Percentiles rank a stretch among this genome's conserved stretches.
Conservation (phyloP, 2,888 invertebrate species). For the Heliconius aoede region DNA sequence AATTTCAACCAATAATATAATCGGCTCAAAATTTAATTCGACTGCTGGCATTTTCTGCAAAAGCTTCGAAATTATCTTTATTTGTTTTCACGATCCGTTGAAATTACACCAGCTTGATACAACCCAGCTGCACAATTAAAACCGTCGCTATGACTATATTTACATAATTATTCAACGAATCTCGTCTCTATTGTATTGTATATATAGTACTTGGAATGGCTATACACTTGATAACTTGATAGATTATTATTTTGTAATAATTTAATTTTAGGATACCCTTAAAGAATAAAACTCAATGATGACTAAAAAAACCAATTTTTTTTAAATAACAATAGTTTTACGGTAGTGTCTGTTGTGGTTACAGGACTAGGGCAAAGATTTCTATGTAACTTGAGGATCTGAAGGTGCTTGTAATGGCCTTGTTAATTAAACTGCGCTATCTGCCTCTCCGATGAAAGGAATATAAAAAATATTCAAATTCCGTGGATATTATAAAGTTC, state of each 20-base stretch:
- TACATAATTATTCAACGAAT: conserved; percentile 42
- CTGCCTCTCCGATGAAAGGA: background rate
- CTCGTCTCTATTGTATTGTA: conserved; percentile 35
- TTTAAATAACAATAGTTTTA: too few species aligned
- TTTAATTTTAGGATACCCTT: too few species aligned
- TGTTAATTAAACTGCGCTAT: background rate
- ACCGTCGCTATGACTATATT: conserved; percentile 41
- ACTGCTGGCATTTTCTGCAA: conserved; percentile 31
- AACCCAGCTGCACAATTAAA: conserved; percentile 43
- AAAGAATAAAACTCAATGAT: too few species aligned
- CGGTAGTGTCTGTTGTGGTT: too few species aligned
- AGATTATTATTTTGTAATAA: background rate
- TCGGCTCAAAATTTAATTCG: conserved; percentile 29
- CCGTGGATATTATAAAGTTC: conserved; percentile 22
- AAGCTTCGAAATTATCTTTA: conserved; percentile 40
- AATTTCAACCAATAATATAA: conserved; percentile 26
- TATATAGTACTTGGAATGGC: conserved; percentile 29
- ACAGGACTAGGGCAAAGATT: too few species aligned
- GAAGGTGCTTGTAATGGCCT: too few species aligned
- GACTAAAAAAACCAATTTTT: too few species aligned
- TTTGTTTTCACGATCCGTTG: conserved; percentile 39
- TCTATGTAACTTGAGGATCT: too few species aligned
- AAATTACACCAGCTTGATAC: conserved; percentile 40
- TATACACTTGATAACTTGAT: conserved; percentile 6
- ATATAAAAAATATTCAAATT: conserved; percentile 6